Percentiles rank a stretch among this genome's conserved stretches.
These are phyloP conservation scores for Acropternis orthonyx DNA, from an alignment of 2,797 vertebrate genomes.

Conservation along the genomic window DNA sequence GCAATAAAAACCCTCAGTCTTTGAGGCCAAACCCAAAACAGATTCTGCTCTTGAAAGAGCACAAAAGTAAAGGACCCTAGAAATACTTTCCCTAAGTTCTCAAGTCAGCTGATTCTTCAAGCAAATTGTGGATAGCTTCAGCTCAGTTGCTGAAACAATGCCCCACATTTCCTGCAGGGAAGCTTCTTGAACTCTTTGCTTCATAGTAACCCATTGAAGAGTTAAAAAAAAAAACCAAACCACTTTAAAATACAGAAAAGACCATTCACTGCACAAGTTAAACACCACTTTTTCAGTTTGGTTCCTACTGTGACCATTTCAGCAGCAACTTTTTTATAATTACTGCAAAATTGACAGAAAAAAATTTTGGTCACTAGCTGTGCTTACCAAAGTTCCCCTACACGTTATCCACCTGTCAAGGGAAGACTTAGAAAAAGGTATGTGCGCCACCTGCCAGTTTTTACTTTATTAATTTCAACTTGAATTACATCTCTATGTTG, in stretches of 20 bases:
- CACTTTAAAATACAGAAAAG: background rate
- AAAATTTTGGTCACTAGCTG: background rate
- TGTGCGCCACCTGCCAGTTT: background rate
- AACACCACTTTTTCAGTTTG: background rate
- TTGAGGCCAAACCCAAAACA: background rate
- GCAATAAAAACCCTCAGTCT: background rate
- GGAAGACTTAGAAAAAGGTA: background rate
- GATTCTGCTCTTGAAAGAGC: background rate
- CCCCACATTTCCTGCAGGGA: background rate
- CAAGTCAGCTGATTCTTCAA: background rate
- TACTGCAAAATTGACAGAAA: background rate
- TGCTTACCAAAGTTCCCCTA: background rate
- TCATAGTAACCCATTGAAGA: background rate
- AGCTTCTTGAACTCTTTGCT: background rate
- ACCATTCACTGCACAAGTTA: accelerated
- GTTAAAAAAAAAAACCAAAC: background rate
- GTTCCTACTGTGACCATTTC: background rate
- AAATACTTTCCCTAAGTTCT: background rate
- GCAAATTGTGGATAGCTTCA: background rate
- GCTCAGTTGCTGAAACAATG: background rate
- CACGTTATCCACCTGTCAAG: background rate
- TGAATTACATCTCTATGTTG: background rate
- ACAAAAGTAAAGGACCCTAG: background rate
- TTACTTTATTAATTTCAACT: background rate
- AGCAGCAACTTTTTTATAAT: background rate